These are phyloP conservation scores for Podarcis raffonei DNA, from an alignment of 2,113 vertebrate species.

Conservation along the genomic window DNA sequence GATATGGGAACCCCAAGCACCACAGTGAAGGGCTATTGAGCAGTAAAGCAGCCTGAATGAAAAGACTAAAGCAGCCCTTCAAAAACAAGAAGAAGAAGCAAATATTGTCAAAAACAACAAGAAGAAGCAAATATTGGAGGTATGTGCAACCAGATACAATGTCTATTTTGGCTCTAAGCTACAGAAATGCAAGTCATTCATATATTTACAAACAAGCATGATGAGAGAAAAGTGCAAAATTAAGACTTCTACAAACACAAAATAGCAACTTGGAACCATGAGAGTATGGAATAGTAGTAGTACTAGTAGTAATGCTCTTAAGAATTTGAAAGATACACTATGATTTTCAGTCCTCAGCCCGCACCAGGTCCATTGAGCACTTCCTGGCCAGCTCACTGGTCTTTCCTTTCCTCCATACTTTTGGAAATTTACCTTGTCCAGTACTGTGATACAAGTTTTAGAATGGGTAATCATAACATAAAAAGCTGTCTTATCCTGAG, in stretches of 20 bases:
- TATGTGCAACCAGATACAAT: not conserved
- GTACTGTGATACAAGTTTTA: not conserved
- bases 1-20: not conserved
- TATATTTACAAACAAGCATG: not conserved
- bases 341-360: not conserved
- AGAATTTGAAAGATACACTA: not conserved
- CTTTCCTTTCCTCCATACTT: not conserved
- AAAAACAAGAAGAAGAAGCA: not conserved
- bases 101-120: not conserved
- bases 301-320: no score
- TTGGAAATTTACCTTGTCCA: not conserved
- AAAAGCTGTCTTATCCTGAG: not conserved
- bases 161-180: not conserved
- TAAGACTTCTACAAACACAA: not conserved
- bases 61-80: not conserved
- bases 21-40: not conserved
- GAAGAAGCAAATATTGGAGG: not conserved
- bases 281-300: not conserved
- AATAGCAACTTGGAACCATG: fast-evolving
- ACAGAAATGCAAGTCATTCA: not conserved
- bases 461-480: not conserved
- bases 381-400: not conserved
- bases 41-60: not conserved
- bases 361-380: not conserved
- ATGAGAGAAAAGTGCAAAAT: not conserved